These are phyloP conservation scores for Leucania comma DNA, from an alignment of 2,888 invertebrate genomes.

Conservation along the genomic window DNA sequence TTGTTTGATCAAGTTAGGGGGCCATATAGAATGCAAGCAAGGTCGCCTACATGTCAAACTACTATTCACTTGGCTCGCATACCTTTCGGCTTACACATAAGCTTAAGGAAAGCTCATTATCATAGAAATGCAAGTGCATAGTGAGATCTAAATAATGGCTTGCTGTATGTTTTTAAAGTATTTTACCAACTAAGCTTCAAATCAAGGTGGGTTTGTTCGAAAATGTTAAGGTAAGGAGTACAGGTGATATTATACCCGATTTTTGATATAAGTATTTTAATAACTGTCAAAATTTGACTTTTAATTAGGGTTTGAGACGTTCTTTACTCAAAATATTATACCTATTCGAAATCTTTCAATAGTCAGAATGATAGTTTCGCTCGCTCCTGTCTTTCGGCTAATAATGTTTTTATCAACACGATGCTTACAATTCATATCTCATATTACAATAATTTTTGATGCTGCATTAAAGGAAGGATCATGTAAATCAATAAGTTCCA, in stretches of 20 bases:
- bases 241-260: too few species aligned
- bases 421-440: neutral
- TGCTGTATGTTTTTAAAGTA: neutral
- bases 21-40: constrained; percentile 73
- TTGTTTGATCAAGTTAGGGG: constrained; percentile 71
- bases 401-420: neutral
- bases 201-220: neutral
- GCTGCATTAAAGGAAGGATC: too few species aligned
- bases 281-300: too few species aligned
- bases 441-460: neutral
- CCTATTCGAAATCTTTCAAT: too few species aligned
- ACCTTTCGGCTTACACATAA: constrained; percentile 42
- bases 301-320: too few species aligned
- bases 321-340: too few species aligned
- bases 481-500: neutral
- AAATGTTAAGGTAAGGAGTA: too few species aligned
- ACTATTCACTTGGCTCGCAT: constrained; percentile 61
- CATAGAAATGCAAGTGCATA: constrained; percentile 29
- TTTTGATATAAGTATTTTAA: too few species aligned
- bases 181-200: neutral
- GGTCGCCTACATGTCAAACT: constrained; percentile 68
- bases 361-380: too few species aligned
- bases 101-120: constrained; percentile 52
- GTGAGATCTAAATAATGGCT: constrained; percentile 7
- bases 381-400: too few species aligned